A percentile compares a stretch with the other conserved stretches of the same genome.
Conservation (phyloP, 2,113 vertebrate genomes). For the Alligator mississippiensis region DNA sequence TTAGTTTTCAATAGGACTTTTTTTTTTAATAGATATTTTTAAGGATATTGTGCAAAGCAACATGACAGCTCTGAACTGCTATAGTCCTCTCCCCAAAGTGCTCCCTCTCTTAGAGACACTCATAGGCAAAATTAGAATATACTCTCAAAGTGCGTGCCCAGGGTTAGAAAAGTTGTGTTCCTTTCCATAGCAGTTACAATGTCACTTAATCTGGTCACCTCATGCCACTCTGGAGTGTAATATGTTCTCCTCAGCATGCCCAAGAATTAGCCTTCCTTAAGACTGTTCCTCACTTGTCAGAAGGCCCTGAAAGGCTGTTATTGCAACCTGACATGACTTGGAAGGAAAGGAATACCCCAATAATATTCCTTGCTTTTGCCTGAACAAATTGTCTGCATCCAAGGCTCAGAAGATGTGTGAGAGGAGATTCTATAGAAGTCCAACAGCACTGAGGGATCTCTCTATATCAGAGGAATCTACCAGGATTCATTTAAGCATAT, state of each 20-base stretch:
- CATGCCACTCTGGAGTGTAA: no score
- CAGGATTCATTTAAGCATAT: background rate
- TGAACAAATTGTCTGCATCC: background rate
- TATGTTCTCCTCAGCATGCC: background rate
- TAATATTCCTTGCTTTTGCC: background rate
- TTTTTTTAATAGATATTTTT: background rate
- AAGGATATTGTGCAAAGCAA: background rate
- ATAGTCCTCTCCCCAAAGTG: background rate
- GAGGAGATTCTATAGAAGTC: background rate
- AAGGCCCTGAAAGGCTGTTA: background rate
- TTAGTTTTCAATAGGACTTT: no score
- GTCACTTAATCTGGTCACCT: background rate
- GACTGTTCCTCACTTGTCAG: background rate
- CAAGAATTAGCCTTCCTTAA: background rate
- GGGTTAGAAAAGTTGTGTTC: rapidly evolving
- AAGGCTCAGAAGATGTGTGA: background rate
- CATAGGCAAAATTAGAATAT: no score
- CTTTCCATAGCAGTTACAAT: background rate
- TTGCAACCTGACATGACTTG: background rate
- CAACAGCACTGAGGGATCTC: background rate
- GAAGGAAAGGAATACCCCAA: background rate
- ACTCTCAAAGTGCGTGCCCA: rapidly evolving
- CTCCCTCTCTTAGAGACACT: background rate
- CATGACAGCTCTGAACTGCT: background rate
- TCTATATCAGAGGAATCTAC: background rate